Evolutionary conservation across 2,888 invertebrate species (phyloP), one percentile per base, ranked within the genome.

Genomic region (Cordylochernes scorpioides): DNA sequence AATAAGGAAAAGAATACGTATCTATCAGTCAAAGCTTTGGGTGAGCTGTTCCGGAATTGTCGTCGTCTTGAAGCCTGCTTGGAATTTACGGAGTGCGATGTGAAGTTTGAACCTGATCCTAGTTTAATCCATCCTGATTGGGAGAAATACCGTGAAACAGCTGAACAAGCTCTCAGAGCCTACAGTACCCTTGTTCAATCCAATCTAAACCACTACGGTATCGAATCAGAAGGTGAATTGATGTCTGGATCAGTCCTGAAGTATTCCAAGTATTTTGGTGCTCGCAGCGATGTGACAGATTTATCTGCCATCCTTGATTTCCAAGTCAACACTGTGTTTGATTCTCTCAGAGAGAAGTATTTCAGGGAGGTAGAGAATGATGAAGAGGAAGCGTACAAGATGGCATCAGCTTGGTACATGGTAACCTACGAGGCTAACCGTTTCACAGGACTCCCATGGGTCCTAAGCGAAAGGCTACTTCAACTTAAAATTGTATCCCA

Each of bases 11-110:
- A 42, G 32, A 38, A 39, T 4, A 38, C 39, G 22, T 50, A 49
- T 31, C 33, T 39, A 22, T 50, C 49, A 17, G 29, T 35, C 5
- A 35, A 44, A 14, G 36, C 48, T 6, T 42, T 50, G 17, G 50
- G 50, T 8, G 33, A 45, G 27, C 33, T 50, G 5, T 48, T 43
- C 33, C 40, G 51, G 10, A n/a, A n/a, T n/a, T n/a, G n/a, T n/a
- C n/a, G n/a, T n/a, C n/a, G n/a, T n/a, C n/a, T n/a, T n/a, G n/a
- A n/a, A n/a, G n/a, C n/a, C n/a, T n/a, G n/a, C n/a, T n/a, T n/a
- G n/a, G n/a, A n/a, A n/a, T n/a, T n/a, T n/a, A n/a, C n/a, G n/a
- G n/a, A n/a, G n/a, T n/a, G n/a, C n/a, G n/a, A n/a, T n/a, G n/a
- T n/a, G n/a, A n/a, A n/a, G n/a, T n/a, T n/a, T n/a, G 3, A 8